Conservation (phyloP, 2,797 vertebrate genomes). For the Apodemus agrarius region DNA sequence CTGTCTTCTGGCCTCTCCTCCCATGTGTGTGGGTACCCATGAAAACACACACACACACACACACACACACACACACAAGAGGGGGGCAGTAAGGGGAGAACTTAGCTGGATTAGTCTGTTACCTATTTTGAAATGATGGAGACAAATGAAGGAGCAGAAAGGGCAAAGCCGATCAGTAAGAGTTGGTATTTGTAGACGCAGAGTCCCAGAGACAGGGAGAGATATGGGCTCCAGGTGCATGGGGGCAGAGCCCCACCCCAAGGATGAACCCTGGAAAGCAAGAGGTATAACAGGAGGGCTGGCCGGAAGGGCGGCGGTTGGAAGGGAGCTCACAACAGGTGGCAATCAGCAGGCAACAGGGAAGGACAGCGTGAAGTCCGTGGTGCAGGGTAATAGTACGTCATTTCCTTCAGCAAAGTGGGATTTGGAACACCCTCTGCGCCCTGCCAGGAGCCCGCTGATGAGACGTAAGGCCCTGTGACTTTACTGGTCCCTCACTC, state of each 20-base stretch:
- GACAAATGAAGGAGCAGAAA: conserved; percentile 9
- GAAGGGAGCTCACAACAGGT: not conserved
- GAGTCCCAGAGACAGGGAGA: not conserved
- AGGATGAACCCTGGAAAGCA: not conserved
- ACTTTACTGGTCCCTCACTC: not conserved
- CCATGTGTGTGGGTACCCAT: not conserved
- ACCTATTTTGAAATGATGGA: conserved; percentile 32
- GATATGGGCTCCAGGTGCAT: not conserved
- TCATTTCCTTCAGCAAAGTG: conserved; percentile 45
- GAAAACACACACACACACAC: no score
- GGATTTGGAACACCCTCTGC: not conserved
- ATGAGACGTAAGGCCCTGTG: not conserved
- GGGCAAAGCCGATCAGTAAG: not conserved
- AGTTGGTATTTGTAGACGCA: conserved; percentile 25
- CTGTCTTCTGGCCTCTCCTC: not conserved
- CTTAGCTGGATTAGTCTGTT: not conserved
- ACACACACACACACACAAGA: not conserved
- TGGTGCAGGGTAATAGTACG: not conserved
- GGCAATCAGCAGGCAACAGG: not conserved
- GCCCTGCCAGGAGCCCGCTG: not conserved
- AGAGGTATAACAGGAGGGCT: not conserved
- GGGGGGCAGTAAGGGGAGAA: not conserved
- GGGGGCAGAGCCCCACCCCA: not conserved
- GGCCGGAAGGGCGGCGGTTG: not conserved
- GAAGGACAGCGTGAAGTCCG: not conserved